Evolutionary conservation across 2,113 vertebrate genomes (phyloP), one percentile per base, ranked within the genome.

Genomic region (Microtus ochrogaster): DNA sequence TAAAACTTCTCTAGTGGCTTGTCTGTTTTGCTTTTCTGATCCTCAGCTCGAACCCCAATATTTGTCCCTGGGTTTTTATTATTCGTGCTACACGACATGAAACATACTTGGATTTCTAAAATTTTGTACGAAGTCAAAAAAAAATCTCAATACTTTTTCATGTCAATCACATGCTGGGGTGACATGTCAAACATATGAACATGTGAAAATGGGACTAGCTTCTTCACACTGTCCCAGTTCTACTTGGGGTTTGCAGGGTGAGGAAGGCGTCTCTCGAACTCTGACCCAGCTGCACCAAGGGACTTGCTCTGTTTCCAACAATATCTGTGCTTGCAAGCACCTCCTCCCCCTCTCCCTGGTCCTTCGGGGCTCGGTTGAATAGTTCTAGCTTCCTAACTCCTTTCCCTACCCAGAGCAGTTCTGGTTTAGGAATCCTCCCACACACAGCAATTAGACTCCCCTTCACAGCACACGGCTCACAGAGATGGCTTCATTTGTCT

Each of bases 41-140:
- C 55, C 5, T 58, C 55, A 58, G 55, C 55, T 21, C 17, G 55
- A 21, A 58, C 17, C 17, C 55, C 55, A 58, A 58, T 58, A 58
- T 58, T 21, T 58, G 55, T 7, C 17, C 17, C 55, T 58, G 55
- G 55, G 55, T 58, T 58, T 58, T 58, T 58, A 58, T 58, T 58
- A 58, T 58, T 58, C 5, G 17, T 58, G 55, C 55, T 58, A 58
- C 55, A 58, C 17, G 17, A 58, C 55, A 58, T 81, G 81, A 89
- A 66, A 76, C 30, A 88, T 3, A 92, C 5, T 13, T 30, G 68
- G 63, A 84, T 90, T 94, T 90, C 33, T 84, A 77, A 90, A 96
- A 66, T 26, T 16, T 47, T 24, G 16, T n/a, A 49, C 36, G 16
- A 89, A 49, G 47, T 22, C 65, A 28, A 74, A 93, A 89, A 86